Conservation (phyloP, 2,797 vertebrate genomes). For the Staurois parvus region DNA sequence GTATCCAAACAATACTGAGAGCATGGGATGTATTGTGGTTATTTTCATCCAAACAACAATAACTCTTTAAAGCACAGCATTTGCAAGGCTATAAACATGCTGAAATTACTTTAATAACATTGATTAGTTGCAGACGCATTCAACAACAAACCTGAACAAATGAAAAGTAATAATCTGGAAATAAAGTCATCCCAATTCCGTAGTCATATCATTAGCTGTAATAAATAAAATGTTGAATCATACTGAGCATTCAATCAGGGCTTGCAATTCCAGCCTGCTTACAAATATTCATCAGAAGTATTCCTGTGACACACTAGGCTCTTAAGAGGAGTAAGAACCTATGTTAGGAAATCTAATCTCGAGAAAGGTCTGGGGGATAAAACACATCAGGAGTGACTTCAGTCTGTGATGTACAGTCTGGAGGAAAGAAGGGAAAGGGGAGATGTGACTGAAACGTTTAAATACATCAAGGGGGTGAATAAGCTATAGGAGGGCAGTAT, state of each 20-base stretch:
- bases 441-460: too few relatives aligned
- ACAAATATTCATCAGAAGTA: neutral
- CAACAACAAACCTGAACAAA: conserved; percentile 21
- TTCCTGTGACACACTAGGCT: too few relatives aligned
- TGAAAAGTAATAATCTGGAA: conserved; percentile 44
- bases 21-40: neutral
- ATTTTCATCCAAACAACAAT: conserved; percentile 20
- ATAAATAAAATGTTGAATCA: conserved; percentile 10
- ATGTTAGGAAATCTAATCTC: too few relatives aligned
- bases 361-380: too few relatives aligned
- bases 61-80: neutral
- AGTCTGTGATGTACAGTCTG: too few relatives aligned
- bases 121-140: conserved; percentile 19
- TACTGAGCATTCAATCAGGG: neutral
- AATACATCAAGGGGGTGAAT: too few relatives aligned
- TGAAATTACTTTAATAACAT: conserved; percentile 48
- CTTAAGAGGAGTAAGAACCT: too few relatives aligned
- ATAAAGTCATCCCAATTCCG: conserved; percentile 18
- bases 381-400: too few relatives aligned
- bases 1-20: too few relatives aligned
- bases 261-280: conserved; percentile 8
- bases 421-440: too few relatives aligned
- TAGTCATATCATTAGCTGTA: conserved; percentile 5
- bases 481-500: too few relatives aligned
- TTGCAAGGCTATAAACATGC: conserved; percentile 15